These are phyloP conservation scores for Villa cingulata DNA, from an alignment of 2,888 invertebrate genomes.

Conservation along the genomic window DNA sequence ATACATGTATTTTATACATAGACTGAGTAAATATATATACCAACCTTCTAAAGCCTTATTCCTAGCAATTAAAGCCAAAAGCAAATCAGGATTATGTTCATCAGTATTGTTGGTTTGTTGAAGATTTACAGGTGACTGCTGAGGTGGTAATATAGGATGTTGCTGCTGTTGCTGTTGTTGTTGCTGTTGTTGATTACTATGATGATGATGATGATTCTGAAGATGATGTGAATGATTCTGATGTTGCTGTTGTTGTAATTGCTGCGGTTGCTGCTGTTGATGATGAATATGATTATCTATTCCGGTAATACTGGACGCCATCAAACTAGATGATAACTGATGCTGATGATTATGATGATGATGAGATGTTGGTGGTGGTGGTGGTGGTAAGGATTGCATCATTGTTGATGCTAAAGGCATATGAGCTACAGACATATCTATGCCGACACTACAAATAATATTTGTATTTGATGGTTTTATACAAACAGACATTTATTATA, in stretches of 20 bases:
- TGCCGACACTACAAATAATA: conserved; percentile 10
- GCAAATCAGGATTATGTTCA: conserved; percentile 69
- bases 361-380: conserved; percentile 20
- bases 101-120: conserved; percentile 19
- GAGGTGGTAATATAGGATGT: conserved; percentile 12
- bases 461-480: conserved; percentile 14
- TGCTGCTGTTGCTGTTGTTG: conserved; percentile 14
- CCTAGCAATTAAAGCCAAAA: conserved; percentile 68
- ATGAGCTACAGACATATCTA: conserved; percentile 13
- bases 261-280: conserved; percentile 5
- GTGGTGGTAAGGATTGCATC: conserved; percentile 33
- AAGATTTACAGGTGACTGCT: conserved; percentile 13
- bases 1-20: too few species aligned
- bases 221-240: conserved; percentile 12
- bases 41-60: conserved; percentile 84
- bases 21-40: conserved; percentile 17
- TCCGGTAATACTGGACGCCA: conserved; percentile 9
- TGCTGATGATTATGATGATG: conserved; percentile 10
- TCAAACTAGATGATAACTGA: conserved; percentile 10
- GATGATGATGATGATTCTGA: conserved; percentile 13
- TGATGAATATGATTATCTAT: conserved; percentile 11
- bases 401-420: conserved; percentile 22
- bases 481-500: conserved; percentile 16
- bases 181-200: conserved; percentile 10
- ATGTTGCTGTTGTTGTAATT: conserved; percentile 14